Base-by-base conservation (phyloP, 1,140 invertebrate species). In the Formica selysi region DNA sequence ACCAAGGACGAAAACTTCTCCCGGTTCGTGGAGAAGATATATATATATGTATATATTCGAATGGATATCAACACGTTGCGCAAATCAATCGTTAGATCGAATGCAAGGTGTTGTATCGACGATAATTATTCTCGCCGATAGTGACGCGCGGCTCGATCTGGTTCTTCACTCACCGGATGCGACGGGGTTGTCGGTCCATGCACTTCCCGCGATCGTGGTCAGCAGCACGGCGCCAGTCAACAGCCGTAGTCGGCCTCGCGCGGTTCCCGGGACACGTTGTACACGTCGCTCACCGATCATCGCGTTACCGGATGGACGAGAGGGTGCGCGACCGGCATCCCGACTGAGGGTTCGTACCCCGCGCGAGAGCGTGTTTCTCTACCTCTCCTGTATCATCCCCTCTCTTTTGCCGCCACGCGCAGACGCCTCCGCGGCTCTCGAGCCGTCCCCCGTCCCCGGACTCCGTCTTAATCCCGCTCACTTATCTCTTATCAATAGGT, bases 311-410 rank as follows among this genome's bases (percentile, higher is more conserved):
- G 90, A 89, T 86, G 85, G 64, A 91, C 91, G 91, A 91, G 91
- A 89, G 89, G 91, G 91, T 94, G 90, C 93, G 91, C 88, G 92
- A 91, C 91, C 95, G 94, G 94, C 95, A 95, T 95, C 94, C 93
- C 94, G 95, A 95, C 95, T 95, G 93, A 94, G 90, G 92, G 76
- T 74, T 74, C n/a, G 89, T 70, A 76, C 84, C 85, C 48, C 87
- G 83, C 68, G 51, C 61, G 59, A 64, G 91, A 90, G 89, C 93
- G 91, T 91, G 89, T 86, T 81, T 87, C 88, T 81, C 89, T 76
- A 85, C 81, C 76, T 84, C 61, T 84, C 61, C 81, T 73, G 73
- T 80, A 62, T 83, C 85, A 68, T 64, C 84, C 73, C 85, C 88
- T 80, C 86, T 70, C 67, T 29, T 74, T 79, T 87, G 80, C 88